phyloP scores from a whole-genome alignment of 2,797 vertebrate genomes.

The Liasis olivaceus region DNA sequence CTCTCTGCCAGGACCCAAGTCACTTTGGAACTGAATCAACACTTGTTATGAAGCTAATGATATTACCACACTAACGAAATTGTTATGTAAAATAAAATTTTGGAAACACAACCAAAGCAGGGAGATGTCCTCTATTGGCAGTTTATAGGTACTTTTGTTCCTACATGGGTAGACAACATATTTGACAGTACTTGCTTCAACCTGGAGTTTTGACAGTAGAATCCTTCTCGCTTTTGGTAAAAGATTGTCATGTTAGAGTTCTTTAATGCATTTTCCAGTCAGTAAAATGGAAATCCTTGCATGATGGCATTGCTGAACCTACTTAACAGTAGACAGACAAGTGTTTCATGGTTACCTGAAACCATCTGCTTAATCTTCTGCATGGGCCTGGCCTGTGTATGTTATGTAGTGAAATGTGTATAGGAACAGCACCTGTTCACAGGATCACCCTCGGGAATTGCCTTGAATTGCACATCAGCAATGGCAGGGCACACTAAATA shows the following conservation, averaged over 20 bases:
- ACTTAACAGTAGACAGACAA: neutral
- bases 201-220: neutral
- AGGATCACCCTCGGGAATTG: neutral
- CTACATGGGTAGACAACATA: neutral
- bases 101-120: neutral
- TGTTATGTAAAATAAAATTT: neutral
- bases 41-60: neutral
- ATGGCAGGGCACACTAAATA: neutral
- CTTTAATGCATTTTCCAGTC: neutral
- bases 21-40: neutral
- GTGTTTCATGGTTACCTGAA: neutral
- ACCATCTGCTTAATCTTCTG: neutral
- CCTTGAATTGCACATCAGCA: neutral
- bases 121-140: neutral
- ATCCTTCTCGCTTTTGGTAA: neutral
- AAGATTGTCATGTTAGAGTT: neutral
- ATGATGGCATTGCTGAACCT: neutral
- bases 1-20: neutral
- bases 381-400: neutral
- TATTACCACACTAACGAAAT: neutral
- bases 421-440: neutral
- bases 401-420: neutral
- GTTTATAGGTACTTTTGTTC: neutral
- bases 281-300: neutral
- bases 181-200: neutral